Conservation (phyloP, 2,888 invertebrate species). For the Crioceris asparagi region DNA sequence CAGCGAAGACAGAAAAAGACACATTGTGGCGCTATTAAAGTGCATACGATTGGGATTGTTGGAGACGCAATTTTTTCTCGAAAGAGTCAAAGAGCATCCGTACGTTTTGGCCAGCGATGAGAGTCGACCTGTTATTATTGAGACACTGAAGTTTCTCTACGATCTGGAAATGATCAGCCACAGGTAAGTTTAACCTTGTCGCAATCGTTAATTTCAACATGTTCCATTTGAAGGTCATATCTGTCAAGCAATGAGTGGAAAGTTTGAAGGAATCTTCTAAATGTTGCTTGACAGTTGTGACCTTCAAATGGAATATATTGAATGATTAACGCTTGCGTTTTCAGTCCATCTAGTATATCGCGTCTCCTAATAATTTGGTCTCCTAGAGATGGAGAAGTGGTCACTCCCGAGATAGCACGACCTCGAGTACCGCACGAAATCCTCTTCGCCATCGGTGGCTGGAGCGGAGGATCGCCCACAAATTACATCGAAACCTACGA, state of each 20-base stretch:
- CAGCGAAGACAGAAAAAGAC: constrained; percentile 56
- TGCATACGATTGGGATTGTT: constrained; percentile 73
- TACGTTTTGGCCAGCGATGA: constrained; percentile 75
- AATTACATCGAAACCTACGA: constrained; percentile 81
- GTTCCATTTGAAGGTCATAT: neutral
- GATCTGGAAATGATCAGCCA: constrained; percentile 81
- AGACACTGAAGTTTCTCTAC: constrained; percentile 83
- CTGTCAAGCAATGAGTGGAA: no score
- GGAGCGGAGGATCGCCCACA: constrained; percentile 66
- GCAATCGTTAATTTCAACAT: no score
- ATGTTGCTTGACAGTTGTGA: no score
- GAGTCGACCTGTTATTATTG: constrained; percentile 80
- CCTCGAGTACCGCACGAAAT: constrained; percentile 83
- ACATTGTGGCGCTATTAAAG: constrained; percentile 69
- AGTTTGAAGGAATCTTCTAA: no score
- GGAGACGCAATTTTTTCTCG: constrained; percentile 83
- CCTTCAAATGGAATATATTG: neutral
- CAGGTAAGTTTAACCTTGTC: constrained; percentile 27
- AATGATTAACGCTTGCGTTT: no score
- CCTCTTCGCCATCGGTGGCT: constrained; percentile 73
- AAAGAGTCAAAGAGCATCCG: constrained; percentile 79
- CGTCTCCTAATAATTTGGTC: constrained; percentile 23
- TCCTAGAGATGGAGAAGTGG: constrained; percentile 62
- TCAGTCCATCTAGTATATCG: constrained; percentile 12
- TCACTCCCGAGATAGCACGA: constrained; percentile 73